Percentiles rank a stretch among this genome's conserved stretches.
phyloP scores from a whole-genome alignment of 2,888 invertebrate genomes.

The Drymonia ruficornis region DNA sequence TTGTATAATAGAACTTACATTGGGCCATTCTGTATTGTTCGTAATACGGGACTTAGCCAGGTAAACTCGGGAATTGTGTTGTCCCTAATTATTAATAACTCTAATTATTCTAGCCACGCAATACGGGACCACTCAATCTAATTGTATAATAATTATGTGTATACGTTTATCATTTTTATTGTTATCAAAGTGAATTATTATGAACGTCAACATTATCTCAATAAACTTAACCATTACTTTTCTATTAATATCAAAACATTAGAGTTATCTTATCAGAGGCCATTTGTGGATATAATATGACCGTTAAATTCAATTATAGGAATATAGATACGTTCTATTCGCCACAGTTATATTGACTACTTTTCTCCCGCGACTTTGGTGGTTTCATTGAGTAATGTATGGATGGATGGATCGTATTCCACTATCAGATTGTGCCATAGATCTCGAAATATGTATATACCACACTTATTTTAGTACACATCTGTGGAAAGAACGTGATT shows the following conservation, averaged over 20 bases:
- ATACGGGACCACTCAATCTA: constrained; percentile 29
- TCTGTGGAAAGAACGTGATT: too few relatives aligned
- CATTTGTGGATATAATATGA: background rate
- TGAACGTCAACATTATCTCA: constrained; percentile 6
- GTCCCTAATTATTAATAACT: constrained; percentile 11
- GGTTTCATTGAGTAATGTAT: too few relatives aligned
- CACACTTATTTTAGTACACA: too few relatives aligned
- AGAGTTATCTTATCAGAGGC: background rate
- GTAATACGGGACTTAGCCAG: background rate
- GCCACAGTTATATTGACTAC: too few relatives aligned
- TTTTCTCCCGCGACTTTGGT: too few relatives aligned
- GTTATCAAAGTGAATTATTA: constrained; percentile 6
- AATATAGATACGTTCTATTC: too few relatives aligned
- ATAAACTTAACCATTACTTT: background rate
- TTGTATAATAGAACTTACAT: too few relatives aligned
- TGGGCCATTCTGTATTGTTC: too few relatives aligned
- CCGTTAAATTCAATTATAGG: background rate
- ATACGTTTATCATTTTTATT: constrained; percentile 22
- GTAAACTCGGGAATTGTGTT: background rate
- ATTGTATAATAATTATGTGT: constrained; percentile 24
- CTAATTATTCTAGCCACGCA: constrained; percentile 46
- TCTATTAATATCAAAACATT: background rate
- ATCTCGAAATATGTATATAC: too few relatives aligned
- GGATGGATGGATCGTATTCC: too few relatives aligned
- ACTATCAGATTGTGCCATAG: too few relatives aligned